A percentile compares a stretch with the other conserved stretches of the same genome.
Evolutionary conservation across 2,113 vertebrate genomes (phyloP).

Genomic region (Pteropus alecto): DNA sequence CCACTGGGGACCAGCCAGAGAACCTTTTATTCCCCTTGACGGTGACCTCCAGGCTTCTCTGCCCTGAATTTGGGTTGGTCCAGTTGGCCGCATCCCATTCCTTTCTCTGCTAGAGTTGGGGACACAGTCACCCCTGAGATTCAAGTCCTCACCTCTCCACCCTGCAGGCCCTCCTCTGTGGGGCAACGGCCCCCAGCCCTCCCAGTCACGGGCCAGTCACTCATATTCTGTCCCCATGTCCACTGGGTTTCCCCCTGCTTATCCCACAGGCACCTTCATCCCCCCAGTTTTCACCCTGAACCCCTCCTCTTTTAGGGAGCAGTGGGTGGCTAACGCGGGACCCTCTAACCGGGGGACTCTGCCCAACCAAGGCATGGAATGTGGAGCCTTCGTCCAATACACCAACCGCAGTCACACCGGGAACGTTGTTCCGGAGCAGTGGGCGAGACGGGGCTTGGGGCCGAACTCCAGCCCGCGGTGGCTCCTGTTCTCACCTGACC

Average conservation of each 20-base stretch:
- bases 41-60: background rate
- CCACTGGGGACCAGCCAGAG: background rate
- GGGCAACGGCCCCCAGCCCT: background rate
- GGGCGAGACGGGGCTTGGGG: background rate
- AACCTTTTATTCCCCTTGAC: background rate
- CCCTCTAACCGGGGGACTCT: background rate
- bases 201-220: background rate
- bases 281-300: background rate
- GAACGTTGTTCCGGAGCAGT: background rate
- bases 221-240: background rate
- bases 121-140: background rate
- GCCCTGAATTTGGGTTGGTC: too few relatives aligned
- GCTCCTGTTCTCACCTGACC: too few relatives aligned
- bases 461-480: background rate
- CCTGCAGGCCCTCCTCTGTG: background rate
- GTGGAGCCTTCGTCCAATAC: too few relatives aligned
- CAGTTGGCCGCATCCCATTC: too few relatives aligned
- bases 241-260: background rate
- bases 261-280: background rate
- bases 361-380: background rate
- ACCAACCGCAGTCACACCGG: rapidly evolving
- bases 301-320: background rate
- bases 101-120: too few relatives aligned
- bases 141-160: background rate
- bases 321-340: background rate